Percentiles rank a stretch among this genome's conserved stretches.
Conservation (phyloP, 64 coral and sea anemone species). For the Acropora tenuis region DNA sequence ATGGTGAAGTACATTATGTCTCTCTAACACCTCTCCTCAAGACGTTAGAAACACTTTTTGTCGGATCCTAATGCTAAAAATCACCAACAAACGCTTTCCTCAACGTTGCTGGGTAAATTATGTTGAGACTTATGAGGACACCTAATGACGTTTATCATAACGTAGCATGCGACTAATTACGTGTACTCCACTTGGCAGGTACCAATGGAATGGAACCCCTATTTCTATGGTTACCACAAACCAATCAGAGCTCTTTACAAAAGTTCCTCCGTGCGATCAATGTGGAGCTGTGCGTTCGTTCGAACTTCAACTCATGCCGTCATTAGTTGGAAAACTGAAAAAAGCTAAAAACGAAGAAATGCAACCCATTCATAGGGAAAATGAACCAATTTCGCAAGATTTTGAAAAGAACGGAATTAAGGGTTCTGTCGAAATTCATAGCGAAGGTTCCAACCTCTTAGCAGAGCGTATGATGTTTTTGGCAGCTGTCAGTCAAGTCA, state of each 20-base stretch:
- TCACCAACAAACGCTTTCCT: too few relatives aligned
- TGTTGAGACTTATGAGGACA: too few relatives aligned
- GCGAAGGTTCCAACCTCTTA: neutral
- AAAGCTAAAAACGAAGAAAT: neutral
- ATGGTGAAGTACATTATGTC: too few relatives aligned
- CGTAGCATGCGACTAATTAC: too few relatives aligned
- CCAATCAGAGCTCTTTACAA: neutral
- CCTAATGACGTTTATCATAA: too few relatives aligned
- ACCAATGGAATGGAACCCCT: slow-evolving; percentile 74
- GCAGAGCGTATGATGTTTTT: neutral
- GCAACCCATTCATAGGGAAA: neutral
- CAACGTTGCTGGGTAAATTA: too few relatives aligned
- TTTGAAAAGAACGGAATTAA: neutral
- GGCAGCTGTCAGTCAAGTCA: slow-evolving; percentile 12
- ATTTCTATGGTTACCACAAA: slow-evolving; percentile 54
- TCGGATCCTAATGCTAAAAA: too few relatives aligned
- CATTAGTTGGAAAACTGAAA: slow-evolving; percentile 58
- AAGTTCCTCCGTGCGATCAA: slow-evolving; percentile 55
- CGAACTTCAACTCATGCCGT: slow-evolving; percentile 84
- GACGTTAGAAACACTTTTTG: too few relatives aligned
- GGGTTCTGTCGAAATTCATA: neutral
- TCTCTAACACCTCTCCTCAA: too few relatives aligned
- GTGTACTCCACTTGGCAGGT: slow-evolving; percentile 21
- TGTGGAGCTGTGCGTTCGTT: slow-evolving; percentile 71
- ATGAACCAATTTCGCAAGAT: neutral